These are phyloP conservation scores for Calcarius ornatus DNA, from an alignment of 2,113 vertebrate genomes.

Conservation along the genomic window DNA sequence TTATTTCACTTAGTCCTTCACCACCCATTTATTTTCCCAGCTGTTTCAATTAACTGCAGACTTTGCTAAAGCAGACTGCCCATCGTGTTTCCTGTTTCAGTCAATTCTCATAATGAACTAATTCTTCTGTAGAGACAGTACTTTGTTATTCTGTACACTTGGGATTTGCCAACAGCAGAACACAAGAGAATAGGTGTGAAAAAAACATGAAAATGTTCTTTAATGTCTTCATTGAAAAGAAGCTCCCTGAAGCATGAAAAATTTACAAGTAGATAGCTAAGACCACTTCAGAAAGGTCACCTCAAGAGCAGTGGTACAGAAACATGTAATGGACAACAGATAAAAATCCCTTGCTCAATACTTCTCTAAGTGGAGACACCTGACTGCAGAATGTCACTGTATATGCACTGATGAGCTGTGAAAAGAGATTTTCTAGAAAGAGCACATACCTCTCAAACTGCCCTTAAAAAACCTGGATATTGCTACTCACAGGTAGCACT, in stretches of 20 bases:
- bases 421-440: background rate
- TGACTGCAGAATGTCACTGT: background rate
- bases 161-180: background rate
- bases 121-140: background rate
- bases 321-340: background rate
- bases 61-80: background rate
- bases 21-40: background rate
- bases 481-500: background rate
- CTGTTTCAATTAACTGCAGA: background rate
- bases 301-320: background rate
- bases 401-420: background rate
- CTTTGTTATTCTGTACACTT: background rate
- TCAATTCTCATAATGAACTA: background rate
- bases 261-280: background rate
- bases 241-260: background rate
- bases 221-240: background rate
- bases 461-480: background rate
- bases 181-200: background rate
- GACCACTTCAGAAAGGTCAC: background rate
- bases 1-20: background rate
- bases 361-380: background rate
- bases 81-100: background rate
- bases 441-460: background rate
- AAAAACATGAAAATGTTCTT: background rate
- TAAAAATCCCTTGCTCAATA: background rate